Evolutionary conservation across 2,888 invertebrate species (phyloP), one percentile per base, ranked within the genome.

Genomic region (Catocala fraxini): DNA sequence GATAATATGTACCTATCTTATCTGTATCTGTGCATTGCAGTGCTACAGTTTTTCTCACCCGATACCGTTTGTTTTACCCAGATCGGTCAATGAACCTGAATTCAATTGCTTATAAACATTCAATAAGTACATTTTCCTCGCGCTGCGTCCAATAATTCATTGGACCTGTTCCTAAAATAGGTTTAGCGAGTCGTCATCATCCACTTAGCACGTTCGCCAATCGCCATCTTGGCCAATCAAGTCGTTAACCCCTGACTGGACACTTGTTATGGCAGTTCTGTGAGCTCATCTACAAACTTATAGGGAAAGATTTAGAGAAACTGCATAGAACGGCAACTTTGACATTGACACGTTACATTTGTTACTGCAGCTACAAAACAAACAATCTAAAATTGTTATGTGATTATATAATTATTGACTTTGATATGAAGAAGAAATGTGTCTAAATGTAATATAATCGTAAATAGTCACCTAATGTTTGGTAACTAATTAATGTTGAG

Each of bases 161-260:
- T 63, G 65, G 59, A 71, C 68, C 69, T 67, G 68, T 72, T 85
- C 70, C 70, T 82, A 81, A 84, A 84, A 83, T 84, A 84, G 81
- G 80, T 81, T 83, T 80, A 80, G 77, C 79, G 69, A 77, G 77
- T 86, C 79, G 87, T 86, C 89, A 92, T 92, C 90, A 91, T 90
- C 87, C 91, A 92, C 89, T 92, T 92, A 92, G 84, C 90, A 90
- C 90, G 85, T 89, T 89, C 81, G 86, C 87, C 75, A 86, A 86
- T 86, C 89, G 91, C 88, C 90, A 89, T 90, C 89, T 88, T 90
- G 84, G 81, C 82, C 89, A 90, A 92, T 92, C 90, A 91, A 88
- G 88, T 91, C 86, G 89, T 93, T 93, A 91, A 92, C 92, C 92
- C 88, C 72, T 75, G 76, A 69, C 66, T 72, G 79, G 75, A 73